Evolutionary conservation across 92 coral and sea anemone species (phyloP).

Genomic region (Phenganax subtilis): DNA sequence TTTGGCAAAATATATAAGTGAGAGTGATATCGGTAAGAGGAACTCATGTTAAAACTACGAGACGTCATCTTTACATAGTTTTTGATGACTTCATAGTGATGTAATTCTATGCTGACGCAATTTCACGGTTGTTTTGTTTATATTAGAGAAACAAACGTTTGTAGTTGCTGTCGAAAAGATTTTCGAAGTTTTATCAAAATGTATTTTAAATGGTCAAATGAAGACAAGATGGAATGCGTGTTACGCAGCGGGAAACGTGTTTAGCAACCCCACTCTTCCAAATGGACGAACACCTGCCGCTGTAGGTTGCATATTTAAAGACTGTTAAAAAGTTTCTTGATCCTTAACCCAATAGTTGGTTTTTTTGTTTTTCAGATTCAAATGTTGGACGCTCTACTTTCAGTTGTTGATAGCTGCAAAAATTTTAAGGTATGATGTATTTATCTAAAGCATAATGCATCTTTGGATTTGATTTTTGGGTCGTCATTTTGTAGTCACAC

Average conservation of each 20-base stretch:
- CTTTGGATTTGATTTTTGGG: not conserved
- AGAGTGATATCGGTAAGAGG: conserved; percentile 59
- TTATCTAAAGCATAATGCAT: not conserved
- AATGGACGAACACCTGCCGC: conserved; percentile 70
- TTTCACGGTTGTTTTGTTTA: conserved; percentile 4
- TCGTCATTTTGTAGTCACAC: not conserved
- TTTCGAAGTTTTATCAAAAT: conserved; percentile 62
- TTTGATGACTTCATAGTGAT: not conserved
- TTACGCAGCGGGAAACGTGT: conserved; percentile 89
- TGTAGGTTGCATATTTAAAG: conserved; percentile 47
- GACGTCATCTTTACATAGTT: too few species aligned
- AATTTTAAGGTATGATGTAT: conserved; percentile 69
- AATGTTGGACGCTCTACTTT: conserved; percentile 60
- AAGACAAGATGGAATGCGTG: conserved; percentile 99
- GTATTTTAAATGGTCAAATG: conserved; percentile 74
- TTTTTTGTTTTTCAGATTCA: conserved; percentile 49
- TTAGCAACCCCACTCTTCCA: conserved; percentile 71
- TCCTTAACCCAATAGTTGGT: not conserved
- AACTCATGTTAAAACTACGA: not conserved
- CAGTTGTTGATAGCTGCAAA: conserved; percentile 75
- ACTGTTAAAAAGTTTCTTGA: not conserved
- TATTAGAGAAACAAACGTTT: conserved; percentile 68
- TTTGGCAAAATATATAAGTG: conserved; percentile 65
- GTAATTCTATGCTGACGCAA: not conserved
- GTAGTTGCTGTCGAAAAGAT: conserved; percentile 66